Percentiles rank a stretch among this genome's conserved stretches.
Evolutionary conservation across 2,888 invertebrate species (phyloP).

Genomic region (Euzetes globulus): DNA sequence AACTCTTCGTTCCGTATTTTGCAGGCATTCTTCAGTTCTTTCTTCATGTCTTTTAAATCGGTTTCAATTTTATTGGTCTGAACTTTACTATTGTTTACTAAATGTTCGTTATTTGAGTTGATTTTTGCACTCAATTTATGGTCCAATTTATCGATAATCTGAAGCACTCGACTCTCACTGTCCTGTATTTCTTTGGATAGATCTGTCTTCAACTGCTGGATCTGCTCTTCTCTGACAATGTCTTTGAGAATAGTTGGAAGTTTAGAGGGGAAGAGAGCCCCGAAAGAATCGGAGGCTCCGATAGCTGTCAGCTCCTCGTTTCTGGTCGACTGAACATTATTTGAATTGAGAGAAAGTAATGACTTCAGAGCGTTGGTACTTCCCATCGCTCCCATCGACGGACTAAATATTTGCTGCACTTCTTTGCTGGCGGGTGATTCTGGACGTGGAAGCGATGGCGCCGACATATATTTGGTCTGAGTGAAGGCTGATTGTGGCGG

Average conservation of each 20-base stretch:
- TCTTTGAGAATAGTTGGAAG: not conserved
- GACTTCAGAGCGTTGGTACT: not conserved
- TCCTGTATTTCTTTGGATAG: constrained; percentile 6
- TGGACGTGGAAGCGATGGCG: not conserved
- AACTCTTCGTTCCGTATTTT: constrained; percentile 19
- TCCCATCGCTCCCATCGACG: not conserved
- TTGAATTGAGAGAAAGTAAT: not conserved
- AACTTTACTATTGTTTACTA: not conserved
- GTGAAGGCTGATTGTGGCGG: not conserved
- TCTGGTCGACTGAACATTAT: not conserved
- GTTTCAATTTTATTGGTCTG: constrained; percentile 16
- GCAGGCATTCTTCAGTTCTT: constrained; percentile 30
- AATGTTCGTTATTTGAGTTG: not conserved
- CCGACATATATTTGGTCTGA: not conserved
- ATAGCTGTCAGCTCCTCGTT: not conserved
- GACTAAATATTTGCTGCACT: constrained; percentile 10
- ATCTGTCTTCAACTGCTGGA: not conserved
- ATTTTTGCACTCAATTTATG: constrained; percentile 7
- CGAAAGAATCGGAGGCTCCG: not conserved
- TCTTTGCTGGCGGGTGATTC: constrained; percentile 18
- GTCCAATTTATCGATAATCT: not conserved
- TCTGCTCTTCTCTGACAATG: constrained; percentile 6
- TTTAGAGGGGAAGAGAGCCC: not conserved
- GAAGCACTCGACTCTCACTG: not conserved
- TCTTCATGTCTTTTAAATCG: constrained; percentile 22